These are phyloP conservation scores for Zelostemma sp. DNA, from an alignment of 1,140 invertebrate genomes.

Conservation along the genomic window DNA sequence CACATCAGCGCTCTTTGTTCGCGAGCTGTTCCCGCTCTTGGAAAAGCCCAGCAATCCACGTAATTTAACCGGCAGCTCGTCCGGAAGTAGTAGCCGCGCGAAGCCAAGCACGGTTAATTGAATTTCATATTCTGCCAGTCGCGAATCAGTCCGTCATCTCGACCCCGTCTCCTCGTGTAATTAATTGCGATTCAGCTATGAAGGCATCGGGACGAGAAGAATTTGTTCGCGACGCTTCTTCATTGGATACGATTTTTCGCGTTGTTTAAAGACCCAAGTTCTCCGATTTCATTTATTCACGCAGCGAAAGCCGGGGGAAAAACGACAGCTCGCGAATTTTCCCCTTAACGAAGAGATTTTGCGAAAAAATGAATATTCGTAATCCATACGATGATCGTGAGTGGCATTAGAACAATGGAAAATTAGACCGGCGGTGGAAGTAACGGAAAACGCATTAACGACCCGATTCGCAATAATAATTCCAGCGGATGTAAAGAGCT, in stretches of 20 bases:
- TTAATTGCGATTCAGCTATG: slow-evolving; percentile 36
- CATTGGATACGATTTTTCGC: slow-evolving; percentile 3
- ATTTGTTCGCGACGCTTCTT: not conserved
- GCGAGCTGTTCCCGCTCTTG: slow-evolving; percentile 9
- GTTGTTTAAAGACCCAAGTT: not conserved
- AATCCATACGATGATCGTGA: slow-evolving; percentile 15
- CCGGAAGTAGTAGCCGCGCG: slow-evolving; percentile 28
- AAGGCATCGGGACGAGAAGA: slow-evolving; percentile 12
- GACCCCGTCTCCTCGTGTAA: slow-evolving; percentile 35
- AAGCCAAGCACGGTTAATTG: slow-evolving; percentile 37
- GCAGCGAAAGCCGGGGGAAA: no score
- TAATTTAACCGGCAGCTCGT: slow-evolving; percentile 26
- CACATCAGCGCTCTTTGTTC: slow-evolving; percentile 16
- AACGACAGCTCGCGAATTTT: no score
- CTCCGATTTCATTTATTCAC: no score
- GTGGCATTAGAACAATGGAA: slow-evolving; percentile 11
- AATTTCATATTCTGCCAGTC: slow-evolving; percentile 44
- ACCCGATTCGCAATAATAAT: slow-evolving; percentile 26
- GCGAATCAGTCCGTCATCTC: slow-evolving; percentile 39
- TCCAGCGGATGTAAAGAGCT: slow-evolving; percentile 7
- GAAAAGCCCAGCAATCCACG: slow-evolving; percentile 24
- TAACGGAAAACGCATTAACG: slow-evolving; percentile 21
- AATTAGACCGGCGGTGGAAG: slow-evolving; percentile 12
- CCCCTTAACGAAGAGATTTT: not conserved
- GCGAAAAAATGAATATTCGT: slow-evolving; percentile 20